phyloP scores from a whole-genome alignment of 2,113 vertebrate species.

The Peromyscus leucopus region DNA sequence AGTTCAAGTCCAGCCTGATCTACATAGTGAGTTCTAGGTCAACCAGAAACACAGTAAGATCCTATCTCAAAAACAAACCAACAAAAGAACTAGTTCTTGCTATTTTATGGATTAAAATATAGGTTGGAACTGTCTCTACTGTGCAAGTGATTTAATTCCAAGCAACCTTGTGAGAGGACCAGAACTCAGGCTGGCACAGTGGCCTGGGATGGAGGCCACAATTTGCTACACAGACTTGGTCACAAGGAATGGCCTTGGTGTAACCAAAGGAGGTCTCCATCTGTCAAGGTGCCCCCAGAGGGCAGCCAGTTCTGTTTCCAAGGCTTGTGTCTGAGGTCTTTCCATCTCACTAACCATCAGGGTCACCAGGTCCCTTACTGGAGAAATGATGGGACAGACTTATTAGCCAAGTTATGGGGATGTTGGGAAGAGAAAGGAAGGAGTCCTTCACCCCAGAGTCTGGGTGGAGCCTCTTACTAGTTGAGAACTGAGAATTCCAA shows the following conservation, averaged over 20 bases:
- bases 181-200: neutral
- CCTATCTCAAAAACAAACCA: neutral
- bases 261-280: neutral
- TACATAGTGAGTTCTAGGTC: neutral
- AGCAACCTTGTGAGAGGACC: neutral
- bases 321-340: neutral
- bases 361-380: neutral
- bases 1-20: neutral
- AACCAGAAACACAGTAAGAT: neutral
- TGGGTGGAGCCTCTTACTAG: neutral
- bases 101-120: conserved; percentile 1
- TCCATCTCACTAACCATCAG: neutral
- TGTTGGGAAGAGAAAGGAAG: neutral
- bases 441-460: neutral
- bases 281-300: neutral
- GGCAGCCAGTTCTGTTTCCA: neutral
- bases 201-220: neutral
- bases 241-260: neutral
- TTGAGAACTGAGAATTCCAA: neutral
- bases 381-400: neutral
- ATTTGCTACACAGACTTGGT: neutral
- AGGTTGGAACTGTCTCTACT: neutral
- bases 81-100: neutral
- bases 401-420: neutral
- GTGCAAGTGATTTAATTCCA: neutral